Evolutionary conservation across 53 echinoderm and acorn worm genomes (phyloP).

Genomic region (Henricia sp.): DNA sequence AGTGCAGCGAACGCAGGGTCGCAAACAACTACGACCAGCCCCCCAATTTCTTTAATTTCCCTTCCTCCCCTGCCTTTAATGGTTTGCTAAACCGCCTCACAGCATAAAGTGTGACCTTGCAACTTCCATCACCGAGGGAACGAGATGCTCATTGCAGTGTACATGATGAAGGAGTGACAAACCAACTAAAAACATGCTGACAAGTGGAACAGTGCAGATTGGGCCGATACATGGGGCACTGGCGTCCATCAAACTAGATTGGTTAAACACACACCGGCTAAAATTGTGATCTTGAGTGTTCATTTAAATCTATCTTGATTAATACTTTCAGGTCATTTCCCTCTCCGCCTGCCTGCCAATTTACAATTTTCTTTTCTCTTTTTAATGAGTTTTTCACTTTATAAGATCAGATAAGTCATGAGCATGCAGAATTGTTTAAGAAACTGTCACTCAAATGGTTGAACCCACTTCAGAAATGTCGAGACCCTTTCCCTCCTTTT

Average conservation of each 20-base stretch:
- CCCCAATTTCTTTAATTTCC: not conserved
- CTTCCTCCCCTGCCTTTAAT: not conserved
- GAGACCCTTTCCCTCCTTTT: no score
- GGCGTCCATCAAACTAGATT: constrained; percentile 21
- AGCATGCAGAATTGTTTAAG: no score
- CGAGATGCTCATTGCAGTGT: not conserved
- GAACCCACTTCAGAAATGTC: no score
- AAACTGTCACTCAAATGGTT: no score
- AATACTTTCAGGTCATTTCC: not conserved
- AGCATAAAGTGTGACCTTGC: not conserved
- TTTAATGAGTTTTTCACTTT: no score
- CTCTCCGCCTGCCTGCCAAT: constrained; percentile 12
- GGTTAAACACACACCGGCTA: not conserved
- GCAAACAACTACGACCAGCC: not conserved
- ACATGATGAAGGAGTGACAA: not conserved
- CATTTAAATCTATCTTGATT: constrained; percentile 30
- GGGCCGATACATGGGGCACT: not conserved
- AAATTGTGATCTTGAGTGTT: constrained; percentile 10
- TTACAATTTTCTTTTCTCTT: not conserved
- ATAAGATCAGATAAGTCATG: no score
- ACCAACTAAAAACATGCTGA: not conserved
- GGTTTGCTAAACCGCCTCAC: not conserved
- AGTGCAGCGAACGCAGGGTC: constrained; percentile 25
- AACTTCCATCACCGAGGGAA: not conserved
- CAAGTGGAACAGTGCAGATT: constrained; percentile 3